Conservation (phyloP, 2,888 invertebrate species). For the Drosophila leonis region DNA sequence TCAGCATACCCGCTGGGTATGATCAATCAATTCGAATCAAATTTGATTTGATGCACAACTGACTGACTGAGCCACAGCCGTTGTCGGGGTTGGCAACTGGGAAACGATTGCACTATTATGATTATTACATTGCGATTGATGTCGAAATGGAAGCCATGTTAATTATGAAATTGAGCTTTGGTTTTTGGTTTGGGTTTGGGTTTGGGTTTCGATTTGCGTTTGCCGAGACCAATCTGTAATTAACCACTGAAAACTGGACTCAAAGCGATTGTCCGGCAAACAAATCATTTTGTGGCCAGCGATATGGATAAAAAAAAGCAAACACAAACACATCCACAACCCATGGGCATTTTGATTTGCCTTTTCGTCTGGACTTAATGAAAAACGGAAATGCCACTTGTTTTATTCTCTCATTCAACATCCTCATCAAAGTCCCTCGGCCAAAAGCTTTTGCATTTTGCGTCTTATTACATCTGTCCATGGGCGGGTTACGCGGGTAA, state of each 20-base stretch:
- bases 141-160: slow-evolving; percentile 54
- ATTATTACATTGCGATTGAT: slow-evolving; percentile 55
- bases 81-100: slow-evolving; percentile 34
- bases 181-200: slow-evolving; percentile 11
- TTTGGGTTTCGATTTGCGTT: background rate
- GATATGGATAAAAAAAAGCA: slow-evolving; percentile 28
- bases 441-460: slow-evolving; percentile 27
- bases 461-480: slow-evolving; percentile 57
- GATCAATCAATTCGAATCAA: slow-evolving; percentile 85
- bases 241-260: slow-evolving; percentile 45
- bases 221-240: slow-evolving; percentile 27
- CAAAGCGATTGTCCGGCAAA: slow-evolving; percentile 46
- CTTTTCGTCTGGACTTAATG: slow-evolving; percentile 70
- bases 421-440: slow-evolving; percentile 38
- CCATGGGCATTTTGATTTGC: slow-evolving; percentile 57
- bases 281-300: slow-evolving; percentile 63
- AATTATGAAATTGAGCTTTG: slow-evolving; percentile 69
- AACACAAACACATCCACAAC: slow-evolving; percentile 7
- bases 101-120: slow-evolving; percentile 36
- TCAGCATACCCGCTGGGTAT: slow-evolving; percentile 83
- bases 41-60: slow-evolving; percentile 66
- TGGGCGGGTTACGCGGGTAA: background rate
- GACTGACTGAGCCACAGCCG: slow-evolving; percentile 42
- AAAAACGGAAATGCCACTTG: slow-evolving; percentile 84
- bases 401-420: slow-evolving; percentile 54